Evolutionary conservation across 2,797 vertebrate species (phyloP).

Genomic region (Poecile montanus): DNA sequence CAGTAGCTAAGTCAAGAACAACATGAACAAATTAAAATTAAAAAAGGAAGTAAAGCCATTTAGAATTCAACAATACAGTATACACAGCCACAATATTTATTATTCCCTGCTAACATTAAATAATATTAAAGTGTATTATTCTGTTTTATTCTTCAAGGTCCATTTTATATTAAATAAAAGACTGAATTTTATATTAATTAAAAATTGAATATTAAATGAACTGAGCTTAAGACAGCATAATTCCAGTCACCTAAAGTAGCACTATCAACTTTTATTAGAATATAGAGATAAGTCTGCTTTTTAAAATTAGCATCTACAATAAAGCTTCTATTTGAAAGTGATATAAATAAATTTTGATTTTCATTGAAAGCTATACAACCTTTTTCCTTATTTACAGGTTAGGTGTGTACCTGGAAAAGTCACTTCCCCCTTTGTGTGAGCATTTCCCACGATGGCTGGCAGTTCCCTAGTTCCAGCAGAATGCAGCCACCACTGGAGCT

Average conservation of each 20-base stretch:
- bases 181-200: too few species aligned
- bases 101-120: background rate
- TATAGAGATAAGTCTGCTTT: background rate
- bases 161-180: background rate
- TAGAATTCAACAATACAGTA: background rate
- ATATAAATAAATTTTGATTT: background rate
- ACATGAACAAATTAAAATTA: background rate
- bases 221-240: background rate
- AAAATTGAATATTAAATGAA: background rate
- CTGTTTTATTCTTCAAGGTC: background rate
- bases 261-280: background rate
- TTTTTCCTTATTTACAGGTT: background rate
- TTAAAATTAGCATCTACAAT: background rate
- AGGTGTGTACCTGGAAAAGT: background rate
- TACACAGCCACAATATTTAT: background rate
- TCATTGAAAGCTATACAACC: background rate
- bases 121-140: background rate
- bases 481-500: background rate
- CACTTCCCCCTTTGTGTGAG: background rate
- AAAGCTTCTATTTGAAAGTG: background rate
- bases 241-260: background rate
- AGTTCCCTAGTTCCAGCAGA: background rate
- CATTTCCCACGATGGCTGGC: rapidly evolving
- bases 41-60: background rate
- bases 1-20: background rate